These are phyloP conservation scores for Orius insidiosus DNA, from an alignment of 1,140 invertebrate genomes.

Conservation along the genomic window DNA sequence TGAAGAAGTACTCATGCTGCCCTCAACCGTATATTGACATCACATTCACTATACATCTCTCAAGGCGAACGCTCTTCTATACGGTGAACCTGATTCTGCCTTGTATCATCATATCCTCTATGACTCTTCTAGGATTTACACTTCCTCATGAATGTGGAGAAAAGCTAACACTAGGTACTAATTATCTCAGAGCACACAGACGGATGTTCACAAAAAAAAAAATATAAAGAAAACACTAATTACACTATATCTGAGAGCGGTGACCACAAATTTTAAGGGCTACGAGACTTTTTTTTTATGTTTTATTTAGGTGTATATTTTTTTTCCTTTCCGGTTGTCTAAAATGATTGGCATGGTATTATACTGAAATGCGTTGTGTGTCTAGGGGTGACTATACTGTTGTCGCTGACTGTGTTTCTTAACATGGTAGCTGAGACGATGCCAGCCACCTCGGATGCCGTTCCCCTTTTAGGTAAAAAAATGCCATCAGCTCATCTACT, in stretches of 20 bases:
- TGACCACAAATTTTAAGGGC: background rate
- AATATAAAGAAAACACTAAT: background rate
- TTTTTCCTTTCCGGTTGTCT: background rate
- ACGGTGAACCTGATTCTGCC: constrained; percentile 53
- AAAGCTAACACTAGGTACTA: constrained; percentile 45
- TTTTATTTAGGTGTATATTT: background rate
- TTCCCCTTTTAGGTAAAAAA: constrained; percentile 60
- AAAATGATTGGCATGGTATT: background rate
- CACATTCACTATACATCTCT: constrained; percentile 44
- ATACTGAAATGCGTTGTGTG: constrained; percentile 19
- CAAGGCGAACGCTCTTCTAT: constrained; percentile 47
- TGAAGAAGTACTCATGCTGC: constrained; percentile 32
- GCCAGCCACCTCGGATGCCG: constrained; percentile 67
- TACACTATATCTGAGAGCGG: background rate
- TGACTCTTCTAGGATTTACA: constrained; percentile 48
- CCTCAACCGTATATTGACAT: constrained; percentile 43
- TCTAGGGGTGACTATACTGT: constrained; percentile 70
- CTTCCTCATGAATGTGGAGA: constrained; percentile 49
- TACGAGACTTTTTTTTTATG: background rate
- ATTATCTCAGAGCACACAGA: background rate
- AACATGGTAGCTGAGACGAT: constrained; percentile 69
- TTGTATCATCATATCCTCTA: constrained; percentile 46
- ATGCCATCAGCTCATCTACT: constrained; percentile 9
- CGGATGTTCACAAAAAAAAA: background rate
- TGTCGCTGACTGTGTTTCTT: constrained; percentile 78